These are phyloP conservation scores for Euphydryas editha DNA, from an alignment of 2,888 invertebrate genomes.

Conservation along the genomic window DNA sequence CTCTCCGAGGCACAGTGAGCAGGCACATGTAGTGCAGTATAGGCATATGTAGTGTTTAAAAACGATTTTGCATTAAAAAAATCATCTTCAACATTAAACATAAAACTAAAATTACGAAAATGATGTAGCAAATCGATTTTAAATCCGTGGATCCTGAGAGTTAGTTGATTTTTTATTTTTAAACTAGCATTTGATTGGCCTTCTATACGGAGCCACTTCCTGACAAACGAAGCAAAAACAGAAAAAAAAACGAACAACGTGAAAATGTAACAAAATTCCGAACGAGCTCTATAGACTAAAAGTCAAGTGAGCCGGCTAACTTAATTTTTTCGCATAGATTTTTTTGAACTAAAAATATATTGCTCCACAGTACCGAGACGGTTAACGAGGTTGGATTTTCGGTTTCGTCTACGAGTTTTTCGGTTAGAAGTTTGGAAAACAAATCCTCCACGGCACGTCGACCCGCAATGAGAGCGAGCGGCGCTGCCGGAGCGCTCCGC, in stretches of 20 bases:
- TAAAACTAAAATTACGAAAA: background rate
- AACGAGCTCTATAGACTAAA: background rate
- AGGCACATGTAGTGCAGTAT: no score
- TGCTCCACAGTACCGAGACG: slow-evolving; percentile 11
- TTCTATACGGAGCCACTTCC: background rate
- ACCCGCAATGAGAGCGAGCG: slow-evolving; percentile 16
- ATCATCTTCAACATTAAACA: no score
- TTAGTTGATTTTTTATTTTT: background rate
- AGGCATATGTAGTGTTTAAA: no score
- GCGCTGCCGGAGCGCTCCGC: slow-evolving; percentile 18
- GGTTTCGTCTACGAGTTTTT: slow-evolving; percentile 15
- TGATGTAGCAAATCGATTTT: background rate
- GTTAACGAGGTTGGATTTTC: slow-evolving; percentile 33
- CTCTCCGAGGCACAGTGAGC: no score
- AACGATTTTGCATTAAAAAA: no score
- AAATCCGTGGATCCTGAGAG: background rate
- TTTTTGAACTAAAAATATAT: slow-evolving; percentile 22
- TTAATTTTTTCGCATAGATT: slow-evolving; percentile 13
- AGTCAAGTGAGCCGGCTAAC: slow-evolving; percentile 4
- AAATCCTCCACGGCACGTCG: slow-evolving; percentile 6
- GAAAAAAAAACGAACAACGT: slow-evolving; percentile 9
- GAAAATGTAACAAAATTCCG: slow-evolving; percentile 1
- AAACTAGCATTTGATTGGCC: background rate
- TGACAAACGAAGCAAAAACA: background rate
- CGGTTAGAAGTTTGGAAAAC: slow-evolving; percentile 21